A percentile compares a stretch with the other conserved stretches of the same genome.
phyloP scores from a whole-genome alignment of 2,797 vertebrate genomes.

The Danio choprae region DNA sequence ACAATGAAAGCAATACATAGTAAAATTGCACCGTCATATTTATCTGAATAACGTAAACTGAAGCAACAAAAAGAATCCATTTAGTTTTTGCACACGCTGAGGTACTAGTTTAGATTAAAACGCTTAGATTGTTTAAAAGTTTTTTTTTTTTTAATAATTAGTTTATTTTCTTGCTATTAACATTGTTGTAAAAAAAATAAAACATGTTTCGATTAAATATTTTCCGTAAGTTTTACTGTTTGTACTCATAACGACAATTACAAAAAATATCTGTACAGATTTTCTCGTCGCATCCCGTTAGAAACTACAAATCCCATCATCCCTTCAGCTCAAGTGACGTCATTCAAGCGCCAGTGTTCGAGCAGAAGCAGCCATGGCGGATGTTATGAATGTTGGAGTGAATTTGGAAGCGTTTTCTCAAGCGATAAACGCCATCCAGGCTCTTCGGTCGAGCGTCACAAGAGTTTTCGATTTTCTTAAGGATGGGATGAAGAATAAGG shows the following conservation, averaged over 20 bases:
- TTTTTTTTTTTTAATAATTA: too few species aligned
- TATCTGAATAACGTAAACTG: background rate
- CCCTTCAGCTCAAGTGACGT: constrained; percentile 22
- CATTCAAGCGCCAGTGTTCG: constrained; percentile 9
- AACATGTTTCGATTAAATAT: background rate
- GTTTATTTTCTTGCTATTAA: background rate
- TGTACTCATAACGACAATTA: background rate
- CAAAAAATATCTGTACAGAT: background rate
- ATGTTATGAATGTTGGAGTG: constrained; percentile 88
- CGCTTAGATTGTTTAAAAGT: background rate
- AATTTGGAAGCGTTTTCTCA: constrained; percentile 96
- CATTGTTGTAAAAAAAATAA: background rate
- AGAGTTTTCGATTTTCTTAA: constrained; percentile 95
- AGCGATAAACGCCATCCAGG: constrained; percentile 93
- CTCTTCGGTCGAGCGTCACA: constrained; percentile 94
- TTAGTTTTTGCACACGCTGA: background rate
- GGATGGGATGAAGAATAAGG: constrained; percentile 94
- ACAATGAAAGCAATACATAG: too few species aligned
- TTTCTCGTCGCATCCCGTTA: background rate
- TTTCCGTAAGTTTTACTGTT: background rate
- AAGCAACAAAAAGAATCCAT: background rate
- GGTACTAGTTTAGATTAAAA: background rate
- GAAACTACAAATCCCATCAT: constrained; percentile 59
- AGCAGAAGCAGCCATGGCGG: constrained; percentile 81
- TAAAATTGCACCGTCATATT: background rate